phyloP scores from a whole-genome alignment of 2,888 invertebrate genomes.

The Lingula anatina region DNA sequence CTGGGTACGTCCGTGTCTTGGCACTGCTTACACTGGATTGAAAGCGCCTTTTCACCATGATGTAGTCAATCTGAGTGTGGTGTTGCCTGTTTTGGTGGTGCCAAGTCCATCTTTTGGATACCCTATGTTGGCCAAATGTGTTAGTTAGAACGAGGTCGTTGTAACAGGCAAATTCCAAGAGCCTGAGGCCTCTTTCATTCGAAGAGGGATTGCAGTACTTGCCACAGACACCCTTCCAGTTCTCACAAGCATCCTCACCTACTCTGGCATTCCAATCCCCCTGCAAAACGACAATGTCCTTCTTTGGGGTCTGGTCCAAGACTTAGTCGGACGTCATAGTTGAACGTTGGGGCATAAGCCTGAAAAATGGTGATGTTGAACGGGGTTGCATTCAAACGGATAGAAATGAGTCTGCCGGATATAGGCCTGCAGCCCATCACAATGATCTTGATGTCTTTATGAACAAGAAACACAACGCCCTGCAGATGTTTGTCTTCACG shows the following conservation, averaged over 20 bases:
- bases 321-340: constrained; percentile 5
- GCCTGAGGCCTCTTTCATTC: constrained; percentile 8
- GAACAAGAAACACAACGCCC: constrained; percentile 8
- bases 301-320: constrained; percentile 9
- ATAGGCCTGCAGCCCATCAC: constrained; percentile 2
- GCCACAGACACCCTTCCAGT: constrained; percentile 8
- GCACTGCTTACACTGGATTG: not conserved
- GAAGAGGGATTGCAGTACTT: constrained; percentile 4
- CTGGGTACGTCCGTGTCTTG: not conserved
- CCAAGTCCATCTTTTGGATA: constrained; percentile 8
- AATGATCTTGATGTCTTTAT: constrained; percentile 1
- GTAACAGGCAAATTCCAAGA: constrained; percentile 11
- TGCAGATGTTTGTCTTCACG: too few species aligned
- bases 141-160: constrained; percentile 8
- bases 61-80: constrained; percentile 13
- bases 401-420: constrained; percentile 11
- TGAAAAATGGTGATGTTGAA: constrained; percentile 15
- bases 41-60: too few species aligned
- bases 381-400: constrained; percentile 12
- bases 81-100: constrained; percentile 6
- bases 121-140: constrained; percentile 8
- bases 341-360: constrained; percentile 13
- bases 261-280: constrained; percentile 14
- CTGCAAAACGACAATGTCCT: constrained; percentile 12
- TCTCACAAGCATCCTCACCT: constrained; percentile 7